Evolutionary conservation across 2,888 invertebrate genomes (phyloP).

Genomic region (Pseudeuparius sepicola): DNA sequence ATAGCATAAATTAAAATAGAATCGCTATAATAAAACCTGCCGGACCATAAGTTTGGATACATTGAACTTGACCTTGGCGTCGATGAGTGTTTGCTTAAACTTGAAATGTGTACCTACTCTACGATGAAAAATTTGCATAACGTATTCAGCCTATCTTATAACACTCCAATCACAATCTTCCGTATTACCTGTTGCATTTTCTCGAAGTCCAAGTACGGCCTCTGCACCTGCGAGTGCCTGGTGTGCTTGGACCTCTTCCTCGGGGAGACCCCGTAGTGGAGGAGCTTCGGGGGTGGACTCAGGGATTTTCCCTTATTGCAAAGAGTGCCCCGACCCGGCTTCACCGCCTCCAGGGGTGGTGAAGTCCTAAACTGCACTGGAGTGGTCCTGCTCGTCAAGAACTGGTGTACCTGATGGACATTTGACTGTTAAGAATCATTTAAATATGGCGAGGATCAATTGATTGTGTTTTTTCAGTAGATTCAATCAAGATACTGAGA

Average conservation of each 20-base stretch:
- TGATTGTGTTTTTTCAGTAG: too few relatives aligned
- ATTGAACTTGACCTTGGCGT: too few relatives aligned
- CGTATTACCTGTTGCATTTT: conserved; percentile 96
- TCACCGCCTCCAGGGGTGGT: conserved; percentile 81
- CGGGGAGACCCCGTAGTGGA: conserved; percentile 50
- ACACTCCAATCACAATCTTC: too few relatives aligned
- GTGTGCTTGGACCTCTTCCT: conserved; percentile 52
- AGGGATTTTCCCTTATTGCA: conserved; percentile 40
- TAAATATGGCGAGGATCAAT: too few relatives aligned
- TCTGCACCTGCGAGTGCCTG: conserved; percentile 55
- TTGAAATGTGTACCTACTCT: too few relatives aligned
- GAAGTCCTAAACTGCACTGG: conserved; percentile 87
- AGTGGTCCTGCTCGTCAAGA: conserved; percentile 56
- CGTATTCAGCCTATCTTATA: too few relatives aligned
- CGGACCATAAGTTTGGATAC: too few relatives aligned
- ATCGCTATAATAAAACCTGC: too few relatives aligned
- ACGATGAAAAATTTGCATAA: too few relatives aligned
- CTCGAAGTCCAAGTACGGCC: conserved; percentile 90
- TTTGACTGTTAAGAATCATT: background rate
- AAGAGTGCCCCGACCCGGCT: conserved; percentile 46
- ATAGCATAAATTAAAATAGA: too few relatives aligned
- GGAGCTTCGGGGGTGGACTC: conserved; percentile 42
- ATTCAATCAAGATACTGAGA: too few relatives aligned
- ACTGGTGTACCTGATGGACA: conserved; percentile 52
- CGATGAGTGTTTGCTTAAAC: too few relatives aligned